Conservation (phyloP, 2,888 invertebrate species). For the Pristionchus mayeri region DNA sequence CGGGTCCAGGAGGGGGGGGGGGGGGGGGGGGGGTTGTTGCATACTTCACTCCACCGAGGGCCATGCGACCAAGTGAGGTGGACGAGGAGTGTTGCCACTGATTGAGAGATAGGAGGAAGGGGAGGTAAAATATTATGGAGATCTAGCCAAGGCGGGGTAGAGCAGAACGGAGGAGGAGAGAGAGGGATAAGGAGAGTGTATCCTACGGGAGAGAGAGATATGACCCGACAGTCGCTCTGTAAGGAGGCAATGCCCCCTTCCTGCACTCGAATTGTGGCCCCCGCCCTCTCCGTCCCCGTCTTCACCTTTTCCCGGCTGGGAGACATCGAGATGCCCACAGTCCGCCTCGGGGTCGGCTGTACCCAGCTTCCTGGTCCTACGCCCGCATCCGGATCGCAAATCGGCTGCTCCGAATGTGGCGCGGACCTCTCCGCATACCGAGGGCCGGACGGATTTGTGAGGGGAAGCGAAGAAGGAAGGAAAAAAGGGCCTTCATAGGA, state of each 20-base stretch:
- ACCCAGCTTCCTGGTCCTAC: neutral
- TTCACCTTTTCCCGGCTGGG: neutral
- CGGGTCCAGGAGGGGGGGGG: no score
- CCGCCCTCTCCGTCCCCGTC: neutral
- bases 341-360: neutral
- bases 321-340: neutral
- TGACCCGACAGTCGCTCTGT: neutral
- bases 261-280: neutral
- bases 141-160: neutral
- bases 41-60: neutral
- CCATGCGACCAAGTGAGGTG: neutral
- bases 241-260: neutral
- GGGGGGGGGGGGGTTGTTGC: no score
- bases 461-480: neutral
- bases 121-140: neutral
- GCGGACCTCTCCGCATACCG: neutral
- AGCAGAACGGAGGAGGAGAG: neutral
- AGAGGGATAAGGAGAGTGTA: neutral
- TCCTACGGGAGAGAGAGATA: no score
- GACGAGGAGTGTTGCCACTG: constrained; percentile 4
- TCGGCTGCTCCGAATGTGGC: no score
- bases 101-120: neutral
- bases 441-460: neutral
- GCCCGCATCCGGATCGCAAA: no score
- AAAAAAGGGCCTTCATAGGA: neutral